Percentiles rank a stretch among this genome's conserved stretches.
Evolutionary conservation across 2,888 invertebrate species (phyloP).

Genomic region (Nemurella pictetii): DNA sequence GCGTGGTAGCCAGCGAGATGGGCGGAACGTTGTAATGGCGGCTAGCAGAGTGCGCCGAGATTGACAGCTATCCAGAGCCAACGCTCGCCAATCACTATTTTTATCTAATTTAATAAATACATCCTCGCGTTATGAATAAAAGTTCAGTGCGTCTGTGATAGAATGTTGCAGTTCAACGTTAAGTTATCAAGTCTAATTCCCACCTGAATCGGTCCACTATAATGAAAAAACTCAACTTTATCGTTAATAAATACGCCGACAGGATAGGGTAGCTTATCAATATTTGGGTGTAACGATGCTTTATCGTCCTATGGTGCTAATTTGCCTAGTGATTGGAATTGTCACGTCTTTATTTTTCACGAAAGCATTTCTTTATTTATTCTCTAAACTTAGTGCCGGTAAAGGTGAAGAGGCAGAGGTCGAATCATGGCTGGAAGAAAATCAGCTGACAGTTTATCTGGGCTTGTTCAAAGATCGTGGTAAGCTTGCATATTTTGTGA

Average conservation of each 20-base stretch:
- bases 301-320: slow-evolving; percentile 38
- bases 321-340: slow-evolving; percentile 38
- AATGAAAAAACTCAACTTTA: background rate
- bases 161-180: background rate
- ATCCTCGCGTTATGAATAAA: background rate
- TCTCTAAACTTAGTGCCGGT: slow-evolving; percentile 35
- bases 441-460: slow-evolving; percentile 69
- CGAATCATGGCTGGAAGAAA: slow-evolving; percentile 75
- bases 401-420: slow-evolving; percentile 63
- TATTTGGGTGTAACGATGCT: slow-evolving; percentile 17
- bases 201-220: background rate
- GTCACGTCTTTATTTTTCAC: slow-evolving; percentile 40
- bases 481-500: slow-evolving; percentile 51
- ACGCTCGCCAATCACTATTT: background rate
- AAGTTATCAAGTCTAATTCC: background rate
- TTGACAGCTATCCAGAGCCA: background rate
- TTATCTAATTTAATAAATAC: background rate
- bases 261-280: background rate
- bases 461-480: slow-evolving; percentile 72
- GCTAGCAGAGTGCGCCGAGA: background rate
- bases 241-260: background rate
- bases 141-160: background rate
- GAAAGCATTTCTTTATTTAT: slow-evolving; percentile 39
- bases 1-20: background rate
- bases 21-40: background rate